A percentile compares a stretch with the other conserved stretches of the same genome.
Conservation (phyloP, 1,140 invertebrate species). For the Calliopsis andreniformis region DNA sequence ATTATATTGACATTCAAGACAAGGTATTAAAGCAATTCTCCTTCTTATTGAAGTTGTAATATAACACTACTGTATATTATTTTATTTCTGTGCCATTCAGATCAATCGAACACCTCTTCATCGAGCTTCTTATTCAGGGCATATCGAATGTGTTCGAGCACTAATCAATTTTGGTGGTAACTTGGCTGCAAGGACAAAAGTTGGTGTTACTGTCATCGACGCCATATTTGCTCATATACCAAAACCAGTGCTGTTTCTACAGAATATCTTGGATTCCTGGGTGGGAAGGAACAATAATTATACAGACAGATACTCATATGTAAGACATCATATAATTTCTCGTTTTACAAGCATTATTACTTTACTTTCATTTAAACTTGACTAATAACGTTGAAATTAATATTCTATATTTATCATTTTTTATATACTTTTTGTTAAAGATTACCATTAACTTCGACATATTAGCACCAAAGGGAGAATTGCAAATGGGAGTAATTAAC, state of each 20-base stretch:
- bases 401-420: not conserved
- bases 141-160: slow-evolving; percentile 27
- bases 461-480: slow-evolving; percentile 58
- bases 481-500: slow-evolving; percentile 73
- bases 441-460: slow-evolving; percentile 66
- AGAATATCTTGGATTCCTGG: slow-evolving; percentile 40
- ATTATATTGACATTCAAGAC: slow-evolving; percentile 38
- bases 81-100: not conserved
- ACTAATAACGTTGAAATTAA: too few relatives aligned
- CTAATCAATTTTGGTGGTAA: slow-evolving; percentile 45
- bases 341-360: too few relatives aligned
- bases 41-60: not conserved
- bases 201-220: slow-evolving; percentile 39
- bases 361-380: too few relatives aligned
- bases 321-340: slow-evolving; percentile 1
- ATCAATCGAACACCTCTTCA: slow-evolving; percentile 49
- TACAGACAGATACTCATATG: slow-evolving; percentile 45
- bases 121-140: slow-evolving; percentile 41
- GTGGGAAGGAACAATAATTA: slow-evolving; percentile 13
- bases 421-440: slow-evolving; percentile 44
- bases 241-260: slow-evolving; percentile 36
- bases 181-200: slow-evolving; percentile 36
- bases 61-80: too few relatives aligned
- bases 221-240: slow-evolving; percentile 47
- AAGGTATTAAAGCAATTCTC: slow-evolving; percentile 11